A percentile compares a stretch with the other conserved stretches of the same genome.
These are phyloP conservation scores for Arnoldichthys spilopterus DNA, from an alignment of 2,797 vertebrate genomes.

Conservation along the genomic window DNA sequence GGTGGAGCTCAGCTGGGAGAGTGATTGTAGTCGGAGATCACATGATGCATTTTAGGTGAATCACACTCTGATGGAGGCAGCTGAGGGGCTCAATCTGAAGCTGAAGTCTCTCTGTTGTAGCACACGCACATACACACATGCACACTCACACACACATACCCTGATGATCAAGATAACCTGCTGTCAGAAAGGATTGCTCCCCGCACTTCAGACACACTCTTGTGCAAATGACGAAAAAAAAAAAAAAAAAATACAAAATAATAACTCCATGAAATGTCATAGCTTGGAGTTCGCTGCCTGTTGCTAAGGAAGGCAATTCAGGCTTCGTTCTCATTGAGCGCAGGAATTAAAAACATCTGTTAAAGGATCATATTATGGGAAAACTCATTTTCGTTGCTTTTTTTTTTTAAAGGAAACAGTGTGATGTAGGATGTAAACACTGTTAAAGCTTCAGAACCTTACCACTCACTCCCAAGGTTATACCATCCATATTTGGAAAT, in stretches of 20 bases:
- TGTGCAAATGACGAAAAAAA: conserved; percentile 47
- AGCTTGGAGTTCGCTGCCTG: conserved; percentile 42
- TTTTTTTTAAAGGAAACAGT: background rate
- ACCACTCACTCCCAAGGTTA: too few species aligned
- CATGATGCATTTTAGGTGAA: conserved; percentile 36
- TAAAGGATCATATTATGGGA: background rate
- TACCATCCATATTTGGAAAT: too few species aligned
- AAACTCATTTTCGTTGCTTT: background rate
- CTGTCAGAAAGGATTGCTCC: conserved; percentile 54
- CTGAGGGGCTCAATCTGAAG: conserved; percentile 34
- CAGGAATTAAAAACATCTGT: background rate
- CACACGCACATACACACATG: conserved; percentile 14
- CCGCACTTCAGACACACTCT: conserved; percentile 50
- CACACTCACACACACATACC: conserved; percentile 16
- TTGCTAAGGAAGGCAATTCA: conserved; percentile 49
- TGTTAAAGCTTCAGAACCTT: too few species aligned
- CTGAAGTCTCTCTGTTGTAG: conserved; percentile 45
- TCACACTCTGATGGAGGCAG: conserved; percentile 36
- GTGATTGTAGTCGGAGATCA: conserved; percentile 38
- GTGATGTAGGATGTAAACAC: too few species aligned
- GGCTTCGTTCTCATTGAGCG: background rate
- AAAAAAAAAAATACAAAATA: conserved; percentile 41
- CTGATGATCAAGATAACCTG: conserved; percentile 54
- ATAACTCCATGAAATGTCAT: conserved; percentile 10
- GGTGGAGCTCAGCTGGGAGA: conserved; percentile 37